phyloP scores from a whole-genome alignment of 2,113 vertebrate species.

The Ameiurus melas region DNA sequence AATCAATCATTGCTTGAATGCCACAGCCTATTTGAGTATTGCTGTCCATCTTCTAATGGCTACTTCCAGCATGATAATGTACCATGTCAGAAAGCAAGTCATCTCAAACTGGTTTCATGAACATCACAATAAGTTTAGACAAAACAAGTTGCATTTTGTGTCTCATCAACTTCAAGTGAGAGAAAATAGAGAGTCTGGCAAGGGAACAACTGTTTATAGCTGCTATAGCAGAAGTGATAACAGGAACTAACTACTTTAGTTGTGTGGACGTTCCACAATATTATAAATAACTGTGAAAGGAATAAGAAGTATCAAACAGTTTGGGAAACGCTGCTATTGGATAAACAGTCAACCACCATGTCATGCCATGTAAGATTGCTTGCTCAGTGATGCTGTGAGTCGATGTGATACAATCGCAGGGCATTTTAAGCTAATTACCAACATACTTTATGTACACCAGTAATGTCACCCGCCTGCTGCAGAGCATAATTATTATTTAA shows the following conservation, averaged over 20 bases:
- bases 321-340: background rate
- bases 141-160: background rate
- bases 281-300: background rate
- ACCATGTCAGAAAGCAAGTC: background rate
- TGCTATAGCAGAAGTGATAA: background rate
- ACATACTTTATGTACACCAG: background rate
- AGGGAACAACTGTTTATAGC: background rate
- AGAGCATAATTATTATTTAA: slow-evolving; percentile 25
- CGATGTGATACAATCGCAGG: background rate
- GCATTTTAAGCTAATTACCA: background rate
- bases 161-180: background rate
- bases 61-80: background rate
- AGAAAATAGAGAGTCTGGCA: background rate
- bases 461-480: slow-evolving; percentile 1
- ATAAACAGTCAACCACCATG: background rate
- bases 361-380: background rate
- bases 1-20: background rate
- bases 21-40: background rate
- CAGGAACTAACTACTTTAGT: slow-evolving; percentile 5
- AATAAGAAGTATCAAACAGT: background rate
- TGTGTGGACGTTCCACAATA: background rate
- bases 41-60: background rate
- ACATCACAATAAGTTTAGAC: background rate
- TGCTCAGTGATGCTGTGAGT: slow-evolving; percentile 1
- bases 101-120: background rate